Evolutionary conservation across 2,113 vertebrate genomes (phyloP).

Genomic region (Gallinago media): DNA sequence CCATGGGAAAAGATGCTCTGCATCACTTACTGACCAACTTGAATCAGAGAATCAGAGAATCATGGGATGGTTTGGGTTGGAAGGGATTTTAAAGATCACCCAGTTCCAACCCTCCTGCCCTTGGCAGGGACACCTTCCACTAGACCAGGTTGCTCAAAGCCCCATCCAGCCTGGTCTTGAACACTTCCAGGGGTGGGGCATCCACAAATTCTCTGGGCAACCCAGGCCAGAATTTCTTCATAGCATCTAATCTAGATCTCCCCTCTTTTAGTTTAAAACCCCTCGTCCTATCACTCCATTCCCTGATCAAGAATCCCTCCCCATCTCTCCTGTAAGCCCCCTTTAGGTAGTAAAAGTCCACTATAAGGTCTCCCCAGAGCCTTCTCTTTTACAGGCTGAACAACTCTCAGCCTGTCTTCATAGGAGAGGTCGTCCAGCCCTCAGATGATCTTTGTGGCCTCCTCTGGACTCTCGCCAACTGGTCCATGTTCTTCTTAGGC

Average conservation of each 20-base stretch:
- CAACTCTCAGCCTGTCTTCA: background rate
- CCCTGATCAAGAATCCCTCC: too few species aligned
- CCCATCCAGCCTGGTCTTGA: background rate
- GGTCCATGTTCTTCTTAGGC: too few species aligned
- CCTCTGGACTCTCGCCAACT: too few species aligned
- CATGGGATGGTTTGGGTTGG: background rate
- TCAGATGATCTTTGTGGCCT: too few species aligned
- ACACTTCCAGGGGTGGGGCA: background rate
- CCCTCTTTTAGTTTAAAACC: too few species aligned
- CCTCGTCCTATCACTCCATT: too few species aligned
- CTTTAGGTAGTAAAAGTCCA: too few species aligned
- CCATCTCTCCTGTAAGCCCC: too few species aligned
- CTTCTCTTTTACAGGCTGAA: background rate
- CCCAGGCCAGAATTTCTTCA: background rate
- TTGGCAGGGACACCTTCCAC: too few species aligned
- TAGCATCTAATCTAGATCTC: too few species aligned
- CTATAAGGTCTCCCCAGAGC: background rate
- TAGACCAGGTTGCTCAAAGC: background rate
- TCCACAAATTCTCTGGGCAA: background rate
- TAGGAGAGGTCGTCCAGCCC: background rate
- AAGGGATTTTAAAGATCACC: background rate
- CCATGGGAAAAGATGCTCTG: rapidly evolving
- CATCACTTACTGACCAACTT: background rate
- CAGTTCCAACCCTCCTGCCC: background rate
- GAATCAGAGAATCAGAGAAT: background rate